A percentile compares a stretch with the other conserved stretches of the same genome.
phyloP scores from a whole-genome alignment of 2,797 vertebrate genomes.

The Sorex maritimensis region DNA sequence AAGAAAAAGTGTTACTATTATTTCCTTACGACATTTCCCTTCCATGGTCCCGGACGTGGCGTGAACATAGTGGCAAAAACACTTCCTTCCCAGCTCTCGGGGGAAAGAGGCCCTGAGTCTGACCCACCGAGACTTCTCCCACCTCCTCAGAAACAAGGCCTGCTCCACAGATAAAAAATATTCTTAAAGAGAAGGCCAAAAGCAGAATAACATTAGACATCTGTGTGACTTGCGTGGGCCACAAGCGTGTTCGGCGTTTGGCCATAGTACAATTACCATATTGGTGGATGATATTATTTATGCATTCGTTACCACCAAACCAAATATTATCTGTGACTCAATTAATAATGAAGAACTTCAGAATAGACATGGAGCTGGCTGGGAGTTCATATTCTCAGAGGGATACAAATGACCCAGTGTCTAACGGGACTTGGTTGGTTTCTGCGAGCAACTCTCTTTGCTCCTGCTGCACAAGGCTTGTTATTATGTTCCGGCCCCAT shows the following conservation, averaged over 20 bases:
- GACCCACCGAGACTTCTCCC: conserved; percentile 54
- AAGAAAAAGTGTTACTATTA: conserved; percentile 55
- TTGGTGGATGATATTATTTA: conserved; percentile 79
- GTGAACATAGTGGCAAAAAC: conserved; percentile 39
- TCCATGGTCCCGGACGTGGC: neutral
- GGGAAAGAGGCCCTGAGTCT: conserved; percentile 59
- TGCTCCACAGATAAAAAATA: conserved; percentile 74
- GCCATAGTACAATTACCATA: conserved; percentile 75
- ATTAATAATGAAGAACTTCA: conserved; percentile 75
- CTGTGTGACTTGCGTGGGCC: conserved; percentile 85
- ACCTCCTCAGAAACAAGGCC: conserved; percentile 50
- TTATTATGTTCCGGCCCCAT: conserved; percentile 49
- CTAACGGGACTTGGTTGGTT: conserved; percentile 41
- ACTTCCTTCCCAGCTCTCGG: conserved; percentile 12
- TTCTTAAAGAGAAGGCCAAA: conserved; percentile 66
- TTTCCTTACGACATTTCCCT: neutral
- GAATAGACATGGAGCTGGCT: conserved; percentile 77
- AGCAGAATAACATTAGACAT: conserved; percentile 76
- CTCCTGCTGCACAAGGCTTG: conserved; percentile 51
- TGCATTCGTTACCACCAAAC: conserved; percentile 81
- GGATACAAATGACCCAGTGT: conserved; percentile 72
- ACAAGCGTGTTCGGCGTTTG: conserved; percentile 74
- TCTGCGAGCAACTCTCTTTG: conserved; percentile 38
- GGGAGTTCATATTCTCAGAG: conserved; percentile 78
- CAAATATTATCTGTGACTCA: conserved; percentile 76